Base-by-base conservation (phyloP, 1,140 invertebrate species). In the Ips nitidus region DNA sequence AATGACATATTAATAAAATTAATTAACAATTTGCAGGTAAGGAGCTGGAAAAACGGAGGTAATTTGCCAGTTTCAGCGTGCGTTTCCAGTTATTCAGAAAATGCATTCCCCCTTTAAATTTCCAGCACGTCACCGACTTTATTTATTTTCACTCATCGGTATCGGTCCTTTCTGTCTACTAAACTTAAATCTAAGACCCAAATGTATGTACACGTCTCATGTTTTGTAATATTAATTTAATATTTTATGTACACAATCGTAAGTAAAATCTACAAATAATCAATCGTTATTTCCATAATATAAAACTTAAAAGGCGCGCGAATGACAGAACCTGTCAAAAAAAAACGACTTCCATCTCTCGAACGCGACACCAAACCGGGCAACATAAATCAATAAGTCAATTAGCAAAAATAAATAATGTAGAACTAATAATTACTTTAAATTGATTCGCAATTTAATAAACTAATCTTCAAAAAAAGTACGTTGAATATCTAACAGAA, bases 161-260 rank as follows among this genome's bases (percentile, higher is more conserved):
- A 55, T 55, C 37, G 5, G 52, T 55, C 52, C 52, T 8, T 37
- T 5, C 37, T 55, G 8, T 36, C 5, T 59, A 41, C 57, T 58
- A 50, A 22, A 66, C 41, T 52, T 61, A 61, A 61, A 69, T 50
- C 66, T 69, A 73, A 67, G 63, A 72, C 69, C 71, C 68, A 71
- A 52, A 55, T 62, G 42, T 74, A 68, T 74, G 65, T 74, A 74
- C 73, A 74, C 36, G 47, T 69, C 58, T 62, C 45, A 43, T 55
- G 47, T 71, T 74, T 62, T 22, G 22, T 22, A 22, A 72, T 74
- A 68, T 72, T 72, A 66, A 69, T 70, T 69, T 67, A 70, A 61
- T 70, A 59, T 55, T 68, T 47, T 74, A 69, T 74, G 71, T 71
- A 74, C 64, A 72, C 58, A 70, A 67, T 68, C 65, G 62, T 62